Percentiles rank a stretch among this genome's conserved stretches.
These are phyloP conservation scores for Rapana venosa DNA, from an alignment of 2,888 invertebrate genomes.

Conservation along the genomic window DNA sequence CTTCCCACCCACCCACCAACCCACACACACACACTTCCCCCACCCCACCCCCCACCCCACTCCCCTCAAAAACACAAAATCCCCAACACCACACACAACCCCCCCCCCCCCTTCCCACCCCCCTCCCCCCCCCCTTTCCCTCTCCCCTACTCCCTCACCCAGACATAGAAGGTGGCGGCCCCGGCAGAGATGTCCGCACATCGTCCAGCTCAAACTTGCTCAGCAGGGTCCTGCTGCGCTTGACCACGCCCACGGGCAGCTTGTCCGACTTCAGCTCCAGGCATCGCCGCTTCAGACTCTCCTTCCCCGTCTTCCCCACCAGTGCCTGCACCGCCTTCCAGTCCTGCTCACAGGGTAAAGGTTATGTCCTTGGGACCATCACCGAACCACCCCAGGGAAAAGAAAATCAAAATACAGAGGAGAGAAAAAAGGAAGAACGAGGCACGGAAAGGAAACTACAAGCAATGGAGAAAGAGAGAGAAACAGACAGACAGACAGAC, in stretches of 20 bases:
- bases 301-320: slow-evolving; percentile 77
- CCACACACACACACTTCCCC: neutral
- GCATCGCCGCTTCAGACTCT: slow-evolving; percentile 74
- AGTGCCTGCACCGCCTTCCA: slow-evolving; percentile 76
- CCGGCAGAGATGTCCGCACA: slow-evolving; percentile 76
- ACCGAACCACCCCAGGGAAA: too few species aligned
- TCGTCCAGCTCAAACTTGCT: slow-evolving; percentile 72
- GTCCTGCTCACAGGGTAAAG: slow-evolving; percentile 55
- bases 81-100: neutral
- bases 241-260: slow-evolving; percentile 60
- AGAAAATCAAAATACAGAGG: too few species aligned
- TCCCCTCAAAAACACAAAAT: too few species aligned
- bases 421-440: too few species aligned
- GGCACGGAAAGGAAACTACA: too few species aligned
- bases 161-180: slow-evolving; percentile 76
- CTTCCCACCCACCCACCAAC: too few species aligned
- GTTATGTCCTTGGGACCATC: neutral
- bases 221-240: slow-evolving; percentile 66
- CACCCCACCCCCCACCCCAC: neutral
- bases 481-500: too few species aligned
- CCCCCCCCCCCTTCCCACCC: neutral
- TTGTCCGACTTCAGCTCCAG: slow-evolving; percentile 69
- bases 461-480: too few species aligned
- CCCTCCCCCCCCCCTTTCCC: neutral
- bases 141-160: slow-evolving; percentile 64